Base-by-base conservation (phyloP, 2,888 invertebrate species). In the Phaedon cochleariae region DNA sequence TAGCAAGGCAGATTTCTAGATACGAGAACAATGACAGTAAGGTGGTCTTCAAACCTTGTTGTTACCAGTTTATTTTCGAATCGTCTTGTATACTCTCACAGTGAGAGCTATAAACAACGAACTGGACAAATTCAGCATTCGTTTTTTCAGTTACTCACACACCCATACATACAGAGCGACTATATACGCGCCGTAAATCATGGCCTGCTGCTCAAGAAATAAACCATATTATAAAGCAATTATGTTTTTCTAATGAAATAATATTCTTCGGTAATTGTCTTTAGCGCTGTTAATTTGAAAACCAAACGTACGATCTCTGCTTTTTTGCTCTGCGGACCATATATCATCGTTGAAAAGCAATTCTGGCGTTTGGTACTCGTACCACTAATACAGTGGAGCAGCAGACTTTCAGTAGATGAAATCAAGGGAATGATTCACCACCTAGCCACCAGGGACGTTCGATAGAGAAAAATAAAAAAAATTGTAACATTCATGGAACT, bases 211-310 rank as follows among this genome's bases (percentile, higher is more conserved):
- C 59, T 64, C 67, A 64, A 63, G 72, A 73, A 74, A 73, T 74
- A 72, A 74, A 76, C 70, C 75, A 75, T 74, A 77, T 77, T 77
- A 77, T 77, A 77, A 77, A 76, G 76, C 74, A 76, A 77, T 77
- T 75, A 76, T 75, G 73, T 77, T 76, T 77, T 77, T 77, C 73
- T 65, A 65, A 76, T 77, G 75, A 77, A 76, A 77, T 74, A 76
- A 77, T 76, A 70, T 75, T 74, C 72, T 72, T 67, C 67, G 73
- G 76, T 77, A 77, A 76, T 76, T 76, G 76, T 75, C 74, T 76
- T 76, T 74, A 70, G 68, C 70, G 69, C 70, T 70, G 75, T 73
- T 75, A 74, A 77, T 77, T 76, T 75, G 73, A 74, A 76, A 75
- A 69, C 74, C 74, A 74, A 73, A 76, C 73, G 71, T 65, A 73